Percentiles rank a stretch among this genome's conserved stretches.
These are phyloP conservation scores for Nowickia ferox DNA, from an alignment of 2,888 invertebrate genomes.

Conservation along the genomic window DNA sequence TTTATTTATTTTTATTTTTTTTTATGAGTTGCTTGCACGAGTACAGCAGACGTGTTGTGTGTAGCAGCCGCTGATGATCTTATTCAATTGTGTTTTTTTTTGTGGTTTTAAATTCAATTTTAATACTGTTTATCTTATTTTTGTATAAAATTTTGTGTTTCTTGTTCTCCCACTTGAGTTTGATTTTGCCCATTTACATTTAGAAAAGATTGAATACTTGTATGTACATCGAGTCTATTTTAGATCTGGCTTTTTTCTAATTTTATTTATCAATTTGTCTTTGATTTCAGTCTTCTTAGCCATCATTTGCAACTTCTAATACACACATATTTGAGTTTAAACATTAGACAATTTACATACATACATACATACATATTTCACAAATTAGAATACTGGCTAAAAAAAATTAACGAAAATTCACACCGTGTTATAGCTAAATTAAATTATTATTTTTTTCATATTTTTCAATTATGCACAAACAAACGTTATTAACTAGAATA, in stretches of 20 bases:
- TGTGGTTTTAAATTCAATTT: conserved; percentile 56
- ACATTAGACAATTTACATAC: not conserved
- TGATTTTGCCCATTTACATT: conserved; percentile 43
- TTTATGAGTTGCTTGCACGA: conserved; percentile 8
- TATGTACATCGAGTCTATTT: conserved; percentile 7
- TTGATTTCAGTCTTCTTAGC: conserved; percentile 27
- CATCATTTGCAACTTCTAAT: conserved; percentile 37
- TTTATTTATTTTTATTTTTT: no score
- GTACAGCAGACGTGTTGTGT: not conserved
- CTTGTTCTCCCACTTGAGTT: conserved; percentile 72
- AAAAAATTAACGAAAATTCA: conserved; percentile 37
- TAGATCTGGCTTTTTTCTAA: not conserved
- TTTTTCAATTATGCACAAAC: no score
- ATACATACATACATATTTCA: conserved; percentile 10
- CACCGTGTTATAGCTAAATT: not conserved
- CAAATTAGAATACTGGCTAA: conserved; percentile 55
- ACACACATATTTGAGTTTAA: conserved; percentile 30
- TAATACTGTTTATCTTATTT: conserved; percentile 36
- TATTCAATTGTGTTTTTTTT: conserved; percentile 47
- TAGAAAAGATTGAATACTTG: conserved; percentile 34
- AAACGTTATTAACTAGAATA: not conserved
- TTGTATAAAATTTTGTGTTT: conserved; percentile 52
- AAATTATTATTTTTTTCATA: not conserved
- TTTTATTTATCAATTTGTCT: conserved; percentile 26
- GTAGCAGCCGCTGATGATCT: conserved; percentile 46